Percentiles rank a stretch among this genome's conserved stretches.
These are phyloP conservation scores for Leptodactylus fallax DNA, from an alignment of 2,797 vertebrate species.

Conservation along the genomic window DNA sequence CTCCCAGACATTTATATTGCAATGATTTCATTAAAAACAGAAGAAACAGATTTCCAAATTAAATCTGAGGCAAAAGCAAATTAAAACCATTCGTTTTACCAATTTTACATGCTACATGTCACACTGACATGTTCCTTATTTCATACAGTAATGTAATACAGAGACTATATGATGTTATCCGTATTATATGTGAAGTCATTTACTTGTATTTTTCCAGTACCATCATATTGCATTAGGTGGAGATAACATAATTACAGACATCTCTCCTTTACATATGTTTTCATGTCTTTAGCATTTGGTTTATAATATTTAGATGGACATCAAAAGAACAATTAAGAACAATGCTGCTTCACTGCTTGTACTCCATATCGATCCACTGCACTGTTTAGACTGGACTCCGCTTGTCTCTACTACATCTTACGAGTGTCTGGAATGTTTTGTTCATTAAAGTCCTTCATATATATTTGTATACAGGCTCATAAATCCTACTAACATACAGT, in stretches of 20 bases:
- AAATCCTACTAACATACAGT: not conserved
- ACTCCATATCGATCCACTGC: not conserved
- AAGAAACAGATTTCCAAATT: slow-evolving; percentile 39
- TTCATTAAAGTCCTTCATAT: not conserved
- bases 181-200: not conserved
- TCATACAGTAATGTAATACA: slow-evolving; percentile 32
- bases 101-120: slow-evolving; percentile 44
- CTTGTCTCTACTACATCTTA: not conserved
- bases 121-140: slow-evolving; percentile 41
- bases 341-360: not conserved
- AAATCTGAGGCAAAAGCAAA: slow-evolving; percentile 42
- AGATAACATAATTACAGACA: slow-evolving; percentile 27
- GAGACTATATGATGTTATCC: slow-evolving; percentile 35
- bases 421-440: not conserved
- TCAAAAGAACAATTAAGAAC: slow-evolving; percentile 14
- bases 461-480: not conserved
- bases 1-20: slow-evolving; percentile 32
- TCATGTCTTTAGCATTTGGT: slow-evolving; percentile 25
- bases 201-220: slow-evolving; percentile 20
- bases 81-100: slow-evolving; percentile 38
- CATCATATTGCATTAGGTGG: not conserved
- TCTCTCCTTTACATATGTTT: slow-evolving; percentile 36
- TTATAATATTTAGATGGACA: slow-evolving; percentile 16
- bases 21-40: slow-evolving; percentile 36
- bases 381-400: not conserved